Percentiles rank a stretch among this genome's conserved stretches.
Conservation (phyloP, 2,797 vertebrate species). For the Xerus rutilus region DNA sequence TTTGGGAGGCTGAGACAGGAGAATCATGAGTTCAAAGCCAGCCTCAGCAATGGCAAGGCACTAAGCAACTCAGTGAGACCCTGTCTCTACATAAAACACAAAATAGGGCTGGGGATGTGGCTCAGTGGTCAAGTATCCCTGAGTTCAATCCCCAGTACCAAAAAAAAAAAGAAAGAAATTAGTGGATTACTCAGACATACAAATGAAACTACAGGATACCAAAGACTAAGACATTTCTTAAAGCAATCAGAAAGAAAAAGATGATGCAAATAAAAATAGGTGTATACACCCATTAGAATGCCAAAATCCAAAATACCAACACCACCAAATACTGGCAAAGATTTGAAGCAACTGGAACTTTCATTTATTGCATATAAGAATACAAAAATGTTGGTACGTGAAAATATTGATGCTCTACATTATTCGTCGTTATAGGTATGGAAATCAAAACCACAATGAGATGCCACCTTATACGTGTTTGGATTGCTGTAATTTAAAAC, state of each 20-base stretch:
- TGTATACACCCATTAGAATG: background rate
- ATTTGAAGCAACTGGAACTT: background rate
- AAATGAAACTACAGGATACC: background rate
- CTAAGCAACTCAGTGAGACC: too few species aligned
- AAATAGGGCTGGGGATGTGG: too few species aligned
- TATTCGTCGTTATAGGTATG: background rate
- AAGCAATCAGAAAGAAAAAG: background rate
- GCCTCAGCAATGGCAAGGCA: too few species aligned
- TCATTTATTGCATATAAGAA: background rate
- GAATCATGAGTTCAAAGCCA: too few species aligned
- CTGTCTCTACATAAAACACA: too few species aligned
- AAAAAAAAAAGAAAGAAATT: background rate
- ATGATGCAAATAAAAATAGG: background rate
- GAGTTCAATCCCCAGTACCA: too few species aligned
- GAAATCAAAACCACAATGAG: background rate
- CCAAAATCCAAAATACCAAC: background rate
- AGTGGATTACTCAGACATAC: background rate
- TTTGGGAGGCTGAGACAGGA: too few species aligned
- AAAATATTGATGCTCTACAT: background rate
- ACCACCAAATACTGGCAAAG: background rate
- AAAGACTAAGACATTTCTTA: background rate
- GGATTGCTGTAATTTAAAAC: background rate
- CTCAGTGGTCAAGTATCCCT: too few species aligned
- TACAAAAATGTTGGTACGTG: background rate
- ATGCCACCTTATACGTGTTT: background rate